Base-by-base conservation (phyloP, 2,888 invertebrate genomes). In the Agonopterix alstromeriana region DNA sequence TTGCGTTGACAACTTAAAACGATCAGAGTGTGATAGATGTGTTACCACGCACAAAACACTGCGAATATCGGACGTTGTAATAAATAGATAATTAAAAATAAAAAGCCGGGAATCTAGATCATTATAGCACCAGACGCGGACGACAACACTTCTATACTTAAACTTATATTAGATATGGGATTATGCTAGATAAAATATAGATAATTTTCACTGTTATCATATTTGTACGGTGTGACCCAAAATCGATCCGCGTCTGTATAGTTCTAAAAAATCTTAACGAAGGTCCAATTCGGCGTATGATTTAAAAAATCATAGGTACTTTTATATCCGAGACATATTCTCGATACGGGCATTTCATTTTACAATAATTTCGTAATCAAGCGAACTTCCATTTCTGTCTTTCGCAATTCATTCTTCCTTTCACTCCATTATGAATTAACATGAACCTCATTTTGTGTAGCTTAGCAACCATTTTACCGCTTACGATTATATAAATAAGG, bases 401-500 rank as follows among this genome's bases (percentile, higher is more conserved):
- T 73, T 70, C 71, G 53, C 51, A 53, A 58, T 57, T 53, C 56
- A 68, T 67, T 65, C 82, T 83, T 84, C 83, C 85, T 77, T 75
- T 71, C 56, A 60, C 64, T 74, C 67, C 69, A 70, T 61, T 50
- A n/a, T 11, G 52, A 59, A 61, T 65, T 56, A 60, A 60, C 58
- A 53, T 56, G 64, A 78, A 84, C 81, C 83, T 82, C 78, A 82
- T 82, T 82, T 80, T 81, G 53, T 55, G 61, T 76, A 69, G 69
- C 55, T 45, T 67, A 71, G 68, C 50, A 49, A 56, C 52, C 54
- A 57, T 61, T 56, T 55, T 54, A 41, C 45, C 35, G 35, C 10
- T 36, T 38, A 38, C n/a, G 9, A 10, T 10, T 38, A n/a, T n/a
- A 38, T n/a, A 38, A n/a, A 38, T 38, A n/a, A 38, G n/a, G 10